Evolutionary conservation across 2,888 invertebrate species (phyloP), one percentile per base, ranked within the genome.

Genomic region (Philonicus albiceps): DNA sequence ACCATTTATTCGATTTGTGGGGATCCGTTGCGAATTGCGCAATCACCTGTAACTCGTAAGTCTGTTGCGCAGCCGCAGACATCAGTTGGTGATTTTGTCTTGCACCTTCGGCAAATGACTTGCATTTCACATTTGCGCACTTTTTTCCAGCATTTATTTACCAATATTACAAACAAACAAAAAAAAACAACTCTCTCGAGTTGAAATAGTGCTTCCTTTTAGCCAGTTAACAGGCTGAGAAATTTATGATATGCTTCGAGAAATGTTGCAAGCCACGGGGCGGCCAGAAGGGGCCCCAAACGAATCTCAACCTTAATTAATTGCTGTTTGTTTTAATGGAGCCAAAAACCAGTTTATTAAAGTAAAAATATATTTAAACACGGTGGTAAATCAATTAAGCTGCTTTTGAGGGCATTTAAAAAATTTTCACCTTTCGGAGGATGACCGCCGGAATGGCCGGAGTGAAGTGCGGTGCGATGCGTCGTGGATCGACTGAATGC

Each of bases 291-390:
- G 64, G 16, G 40, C 3, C 40, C 64, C 3, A 11, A 64, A 64
- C 64, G 27, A 4, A 64, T 64, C 34, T 74, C 74, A 13, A 73
- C 31, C 31, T 49, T 80, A 80, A 80, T 53, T 80, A 80, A 80
- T 80, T 80, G 53, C 53, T 30, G 27, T 80, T 80, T 80, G 53
- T 80, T 53, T 80, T 80, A 49, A 80, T 30, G 22, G 30, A 40
- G 22, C 22, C 76, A 19, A 64, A 76, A 76, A 76, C 76, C 34
- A 13, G 76, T 76, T 76, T 40, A 40, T 37, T 75, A 76, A n/a
- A 76, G 2, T 13, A 43, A 76, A 75, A 22, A 43, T 37, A 74
- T 74, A 74, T 27, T 31, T 37, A 40, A 76, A 37, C 76, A 22
- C n/a, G 37, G 22, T 31, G 27, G 49, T 43, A 49, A 78, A 78